Percentiles rank a stretch among this genome's conserved stretches.
Conservation (phyloP, 2,113 vertebrate genomes). For the Tamias sibiricus region DNA sequence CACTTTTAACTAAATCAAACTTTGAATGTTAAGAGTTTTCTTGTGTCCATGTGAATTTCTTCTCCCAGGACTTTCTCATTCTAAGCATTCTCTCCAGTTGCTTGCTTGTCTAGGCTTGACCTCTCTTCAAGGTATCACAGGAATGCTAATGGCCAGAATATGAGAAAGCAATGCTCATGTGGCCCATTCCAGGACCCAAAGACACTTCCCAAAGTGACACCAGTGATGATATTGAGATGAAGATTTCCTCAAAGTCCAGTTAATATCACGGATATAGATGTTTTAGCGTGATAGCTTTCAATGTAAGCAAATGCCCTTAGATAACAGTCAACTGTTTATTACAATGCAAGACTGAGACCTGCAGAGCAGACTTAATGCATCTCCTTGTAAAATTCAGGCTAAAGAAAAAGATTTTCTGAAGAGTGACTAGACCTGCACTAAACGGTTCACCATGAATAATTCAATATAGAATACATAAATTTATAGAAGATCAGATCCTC, state of each 20-base stretch:
- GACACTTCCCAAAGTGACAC: background rate
- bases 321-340: background rate
- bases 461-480: conserved; percentile 24
- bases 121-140: background rate
- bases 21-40: background rate
- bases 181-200: background rate
- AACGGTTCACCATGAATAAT: background rate
- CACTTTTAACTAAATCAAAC: background rate
- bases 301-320: background rate
- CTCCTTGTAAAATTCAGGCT: background rate
- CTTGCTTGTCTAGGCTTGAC: background rate
- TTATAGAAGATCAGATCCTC: background rate
- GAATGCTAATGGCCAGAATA: background rate
- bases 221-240: background rate
- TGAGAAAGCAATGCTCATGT: background rate
- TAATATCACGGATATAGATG: background rate
- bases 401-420: background rate
- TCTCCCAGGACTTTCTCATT: background rate
- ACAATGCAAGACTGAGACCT: background rate
- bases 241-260: background rate
- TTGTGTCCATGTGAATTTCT: background rate
- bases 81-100: background rate
- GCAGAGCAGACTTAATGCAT: background rate
- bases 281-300: background rate
- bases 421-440: background rate